Evolutionary conservation across 2,113 vertebrate genomes (phyloP).

Genomic region (Xenus cinereus): DNA sequence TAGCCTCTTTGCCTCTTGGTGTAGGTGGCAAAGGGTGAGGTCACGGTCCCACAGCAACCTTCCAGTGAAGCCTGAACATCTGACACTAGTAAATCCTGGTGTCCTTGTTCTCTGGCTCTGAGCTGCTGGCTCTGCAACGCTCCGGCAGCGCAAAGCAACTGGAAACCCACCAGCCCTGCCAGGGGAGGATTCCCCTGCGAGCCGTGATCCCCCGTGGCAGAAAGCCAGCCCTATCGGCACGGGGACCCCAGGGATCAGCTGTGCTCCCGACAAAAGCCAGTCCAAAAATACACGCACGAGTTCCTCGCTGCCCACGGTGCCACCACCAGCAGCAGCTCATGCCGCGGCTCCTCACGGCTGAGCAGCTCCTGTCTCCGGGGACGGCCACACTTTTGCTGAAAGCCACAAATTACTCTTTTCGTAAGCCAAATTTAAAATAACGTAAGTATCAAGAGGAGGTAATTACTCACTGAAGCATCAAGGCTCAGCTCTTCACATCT

Average conservation of each 20-base stretch:
- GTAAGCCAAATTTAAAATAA: background rate
- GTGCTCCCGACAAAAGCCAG: background rate
- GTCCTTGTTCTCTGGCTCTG: background rate
- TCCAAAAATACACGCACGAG: background rate
- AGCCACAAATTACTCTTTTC: background rate
- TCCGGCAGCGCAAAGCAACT: background rate
- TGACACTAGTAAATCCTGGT: background rate
- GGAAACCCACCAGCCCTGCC: background rate
- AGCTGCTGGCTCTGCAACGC: accelerated
- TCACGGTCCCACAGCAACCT: background rate
- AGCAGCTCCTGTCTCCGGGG: background rate
- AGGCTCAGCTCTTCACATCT: background rate
- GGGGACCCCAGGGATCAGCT: background rate
- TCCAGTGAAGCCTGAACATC: background rate
- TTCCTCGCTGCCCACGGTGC: background rate
- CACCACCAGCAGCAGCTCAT: background rate
- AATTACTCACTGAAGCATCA: background rate
- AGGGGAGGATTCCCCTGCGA: accelerated
- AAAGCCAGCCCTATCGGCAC: accelerated
- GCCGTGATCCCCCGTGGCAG: background rate
- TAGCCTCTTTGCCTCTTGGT: background rate
- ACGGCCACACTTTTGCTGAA: background rate
- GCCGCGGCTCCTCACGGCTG: background rate
- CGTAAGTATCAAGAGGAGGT: background rate
- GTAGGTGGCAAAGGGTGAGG: no score